phyloP scores from a whole-genome alignment of 1,140 invertebrate species.

The Philopotamus ludificatus region DNA sequence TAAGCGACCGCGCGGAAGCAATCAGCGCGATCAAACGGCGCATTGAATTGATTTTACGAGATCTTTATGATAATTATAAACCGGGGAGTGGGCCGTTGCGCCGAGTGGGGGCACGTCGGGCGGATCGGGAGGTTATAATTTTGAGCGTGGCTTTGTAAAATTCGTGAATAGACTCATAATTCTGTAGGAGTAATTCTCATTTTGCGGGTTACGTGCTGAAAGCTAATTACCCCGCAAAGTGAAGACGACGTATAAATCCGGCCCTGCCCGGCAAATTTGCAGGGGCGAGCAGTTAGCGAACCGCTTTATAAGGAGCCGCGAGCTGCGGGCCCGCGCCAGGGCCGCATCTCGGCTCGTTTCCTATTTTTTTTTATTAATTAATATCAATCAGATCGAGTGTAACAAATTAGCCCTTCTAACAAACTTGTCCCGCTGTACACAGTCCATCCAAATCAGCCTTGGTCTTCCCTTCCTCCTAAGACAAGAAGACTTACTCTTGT shows the following conservation, averaged over 20 bases:
- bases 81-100: constrained; percentile 6
- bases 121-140: constrained; percentile 31
- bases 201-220: constrained; percentile 37
- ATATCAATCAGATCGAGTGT: too few relatives aligned
- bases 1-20: too few relatives aligned
- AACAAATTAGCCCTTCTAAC: too few relatives aligned
- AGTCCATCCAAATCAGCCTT: too few relatives aligned
- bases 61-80: constrained; percentile 30
- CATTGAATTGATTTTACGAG: constrained; percentile 23
- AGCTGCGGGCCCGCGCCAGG: too few relatives aligned
- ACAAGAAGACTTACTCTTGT: too few relatives aligned
- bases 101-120: too few relatives aligned
- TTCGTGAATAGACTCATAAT: constrained; percentile 38
- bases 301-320: constrained; percentile 12
- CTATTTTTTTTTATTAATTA: too few relatives aligned
- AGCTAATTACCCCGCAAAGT: constrained; percentile 38
- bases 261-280: neutral
- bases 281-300: neutral
- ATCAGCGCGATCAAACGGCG: too few relatives aligned
- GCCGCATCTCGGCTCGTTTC: too few relatives aligned
- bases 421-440: too few relatives aligned
- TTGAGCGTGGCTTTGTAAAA: constrained; percentile 34
- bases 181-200: constrained; percentile 36
- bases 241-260: constrained; percentile 23
- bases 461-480: too few relatives aligned